Evolutionary conservation across 2,888 invertebrate genomes (phyloP).

Genomic region (Sicus ferrugineus): DNA sequence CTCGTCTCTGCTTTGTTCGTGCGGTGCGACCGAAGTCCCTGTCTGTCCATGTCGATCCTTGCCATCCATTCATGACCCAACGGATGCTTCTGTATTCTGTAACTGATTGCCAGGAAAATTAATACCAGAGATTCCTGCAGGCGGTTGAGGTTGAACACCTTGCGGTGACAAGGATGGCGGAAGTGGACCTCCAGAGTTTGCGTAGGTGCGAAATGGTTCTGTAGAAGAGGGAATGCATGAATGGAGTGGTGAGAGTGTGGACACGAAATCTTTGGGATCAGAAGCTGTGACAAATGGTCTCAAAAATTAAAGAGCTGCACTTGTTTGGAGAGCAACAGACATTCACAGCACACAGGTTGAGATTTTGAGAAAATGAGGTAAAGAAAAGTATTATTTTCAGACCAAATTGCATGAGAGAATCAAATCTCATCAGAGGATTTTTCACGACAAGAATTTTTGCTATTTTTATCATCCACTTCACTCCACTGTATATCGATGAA

Average conservation of each 20-base stretch:
- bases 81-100: constrained; percentile 10
- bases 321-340: not conserved
- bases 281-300: constrained; percentile 13
- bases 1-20: not conserved
- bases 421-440: too few relatives aligned
- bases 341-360: not conserved
- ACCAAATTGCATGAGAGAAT: not conserved
- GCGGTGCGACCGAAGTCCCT: too few relatives aligned
- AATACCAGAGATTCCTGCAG: too few relatives aligned
- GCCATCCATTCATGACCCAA: not conserved
- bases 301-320: not conserved
- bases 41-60: too few relatives aligned
- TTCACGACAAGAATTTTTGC: too few relatives aligned
- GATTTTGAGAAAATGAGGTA: not conserved
- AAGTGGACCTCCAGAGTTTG: too few relatives aligned
- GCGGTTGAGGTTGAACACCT: constrained; percentile 22
- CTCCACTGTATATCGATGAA: constrained; percentile 13
- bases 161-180: too few relatives aligned
- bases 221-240: not conserved
- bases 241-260: not conserved
- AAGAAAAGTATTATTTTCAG: too few relatives aligned
- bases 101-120: constrained; percentile 24
- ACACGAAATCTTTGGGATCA: too few relatives aligned
- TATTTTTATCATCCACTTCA: not conserved
- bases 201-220: too few relatives aligned